These are phyloP conservation scores for Syngnathus floridae DNA, from an alignment of 2,113 vertebrate genomes.

Conservation along the genomic window DNA sequence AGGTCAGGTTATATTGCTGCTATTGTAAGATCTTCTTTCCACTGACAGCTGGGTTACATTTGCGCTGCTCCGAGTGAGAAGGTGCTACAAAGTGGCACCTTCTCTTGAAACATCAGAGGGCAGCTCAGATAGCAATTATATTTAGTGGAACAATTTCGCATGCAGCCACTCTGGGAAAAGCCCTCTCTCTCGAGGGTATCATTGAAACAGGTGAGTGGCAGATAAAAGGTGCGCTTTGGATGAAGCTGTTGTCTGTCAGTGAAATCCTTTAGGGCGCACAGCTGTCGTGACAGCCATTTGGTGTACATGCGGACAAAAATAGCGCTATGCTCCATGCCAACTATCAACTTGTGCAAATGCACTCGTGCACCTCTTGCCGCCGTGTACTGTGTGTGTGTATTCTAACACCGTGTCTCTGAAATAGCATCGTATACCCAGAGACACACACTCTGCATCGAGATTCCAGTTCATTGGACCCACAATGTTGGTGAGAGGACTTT, in stretches of 20 bases:
- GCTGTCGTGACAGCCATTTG: constrained; percentile 8
- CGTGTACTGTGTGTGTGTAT: constrained; percentile 50
- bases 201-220: constrained; percentile 6
- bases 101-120: constrained; percentile 22
- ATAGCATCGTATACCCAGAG: constrained; percentile 63
- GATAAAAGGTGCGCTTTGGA: constrained; percentile 12
- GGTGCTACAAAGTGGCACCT: constrained; percentile 9
- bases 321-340: constrained; percentile 13
- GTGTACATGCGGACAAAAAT: constrained; percentile 17
- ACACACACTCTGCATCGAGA: constrained; percentile 38
- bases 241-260: constrained; percentile 13
- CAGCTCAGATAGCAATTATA: constrained; percentile 27
- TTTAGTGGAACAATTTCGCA: neutral
- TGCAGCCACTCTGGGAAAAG: constrained; percentile 11
- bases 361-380: constrained; percentile 2
- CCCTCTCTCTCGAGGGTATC: constrained; percentile 18
- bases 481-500: neutral
- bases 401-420: constrained; percentile 57
- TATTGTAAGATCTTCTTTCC: neutral
- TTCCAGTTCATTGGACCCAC: neutral
- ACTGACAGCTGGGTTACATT: neutral
- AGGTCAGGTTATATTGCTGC: neutral
- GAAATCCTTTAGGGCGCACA: constrained; percentile 11
- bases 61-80: constrained; percentile 1
- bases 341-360: constrained; percentile 11